Conservation (phyloP, 2,888 invertebrate genomes). For the Morinoia aosen region DNA sequence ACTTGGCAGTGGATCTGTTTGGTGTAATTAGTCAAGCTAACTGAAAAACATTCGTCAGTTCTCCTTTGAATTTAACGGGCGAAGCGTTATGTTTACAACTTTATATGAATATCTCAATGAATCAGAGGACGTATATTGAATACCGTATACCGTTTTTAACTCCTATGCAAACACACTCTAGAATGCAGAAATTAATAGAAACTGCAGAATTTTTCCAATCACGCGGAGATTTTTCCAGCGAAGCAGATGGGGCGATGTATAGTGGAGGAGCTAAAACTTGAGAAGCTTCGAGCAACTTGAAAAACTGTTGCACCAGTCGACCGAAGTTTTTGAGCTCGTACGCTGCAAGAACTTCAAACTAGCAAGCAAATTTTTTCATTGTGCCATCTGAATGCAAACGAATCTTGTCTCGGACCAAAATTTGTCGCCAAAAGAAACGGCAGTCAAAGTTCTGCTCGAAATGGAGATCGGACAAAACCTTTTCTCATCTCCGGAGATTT, state of each 20-base stretch:
- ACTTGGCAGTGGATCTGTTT: too few species aligned
- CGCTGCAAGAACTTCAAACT: slow-evolving; percentile 5
- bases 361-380: not conserved
- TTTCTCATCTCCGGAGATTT: slow-evolving; percentile 41
- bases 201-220: not conserved
- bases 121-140: too few species aligned
- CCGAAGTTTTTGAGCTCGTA: not conserved
- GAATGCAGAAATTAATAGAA: not conserved
- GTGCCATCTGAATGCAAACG: slow-evolving; percentile 16
- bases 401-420: slow-evolving; percentile 4
- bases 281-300: not conserved
- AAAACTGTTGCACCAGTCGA: slow-evolving; percentile 22
- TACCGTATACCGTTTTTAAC: too few species aligned
- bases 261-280: not conserved
- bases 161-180: not conserved
- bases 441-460: slow-evolving; percentile 1
- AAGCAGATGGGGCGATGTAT: not conserved
- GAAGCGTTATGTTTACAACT: too few species aligned
- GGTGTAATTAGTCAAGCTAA: too few species aligned
- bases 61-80: too few species aligned
- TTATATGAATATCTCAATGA: too few species aligned
- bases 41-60: too few species aligned
- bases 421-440: slow-evolving; percentile 4
- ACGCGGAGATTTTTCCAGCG: not conserved
- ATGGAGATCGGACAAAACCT: slow-evolving; percentile 49